Evolutionary conservation across 1,140 invertebrate species (phyloP).

Genomic region (Ectropis grisescens): DNA sequence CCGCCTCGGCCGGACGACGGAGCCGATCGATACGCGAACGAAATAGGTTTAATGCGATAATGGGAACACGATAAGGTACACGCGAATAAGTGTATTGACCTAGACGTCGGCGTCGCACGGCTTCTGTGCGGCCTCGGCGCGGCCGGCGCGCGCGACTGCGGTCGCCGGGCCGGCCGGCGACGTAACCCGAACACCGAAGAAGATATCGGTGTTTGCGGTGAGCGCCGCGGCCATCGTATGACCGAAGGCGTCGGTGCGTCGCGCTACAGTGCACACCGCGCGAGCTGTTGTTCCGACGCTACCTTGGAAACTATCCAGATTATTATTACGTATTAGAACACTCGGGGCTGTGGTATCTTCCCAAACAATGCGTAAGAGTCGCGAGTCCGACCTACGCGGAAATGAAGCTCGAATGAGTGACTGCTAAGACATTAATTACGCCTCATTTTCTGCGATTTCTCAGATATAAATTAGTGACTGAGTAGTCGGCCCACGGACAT

Average conservation of each 20-base stretch:
- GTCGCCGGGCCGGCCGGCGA: slow-evolving; percentile 39
- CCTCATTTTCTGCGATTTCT: too few relatives aligned
- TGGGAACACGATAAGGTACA: slow-evolving; percentile 59
- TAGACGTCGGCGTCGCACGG: slow-evolving; percentile 48
- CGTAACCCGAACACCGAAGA: slow-evolving; percentile 52
- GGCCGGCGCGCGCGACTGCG: slow-evolving; percentile 52
- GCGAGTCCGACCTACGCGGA: too few relatives aligned
- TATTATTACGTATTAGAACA: slow-evolving; percentile 13
- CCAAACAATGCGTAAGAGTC: not conserved
- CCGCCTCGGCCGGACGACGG: slow-evolving; percentile 28
- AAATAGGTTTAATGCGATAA: slow-evolving; percentile 66
- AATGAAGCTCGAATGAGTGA: too few relatives aligned
- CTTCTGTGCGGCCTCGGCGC: slow-evolving; percentile 52
- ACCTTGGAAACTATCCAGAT: slow-evolving; percentile 45
- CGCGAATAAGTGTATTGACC: slow-evolving; percentile 63
- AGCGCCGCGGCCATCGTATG: slow-evolving; percentile 35
- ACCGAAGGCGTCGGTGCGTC: slow-evolving; percentile 7
- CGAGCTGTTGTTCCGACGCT: slow-evolving; percentile 24
- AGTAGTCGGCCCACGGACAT: too few relatives aligned
- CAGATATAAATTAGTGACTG: too few relatives aligned
- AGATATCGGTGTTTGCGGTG: slow-evolving; percentile 61
- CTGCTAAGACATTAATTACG: too few relatives aligned
- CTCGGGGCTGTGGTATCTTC: slow-evolving; percentile 12
- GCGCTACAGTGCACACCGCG: not conserved
- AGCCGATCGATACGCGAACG: slow-evolving; percentile 50